Evolutionary conservation across 1,140 invertebrate species (phyloP).

Genomic region (Nasonia giraulti): DNA sequence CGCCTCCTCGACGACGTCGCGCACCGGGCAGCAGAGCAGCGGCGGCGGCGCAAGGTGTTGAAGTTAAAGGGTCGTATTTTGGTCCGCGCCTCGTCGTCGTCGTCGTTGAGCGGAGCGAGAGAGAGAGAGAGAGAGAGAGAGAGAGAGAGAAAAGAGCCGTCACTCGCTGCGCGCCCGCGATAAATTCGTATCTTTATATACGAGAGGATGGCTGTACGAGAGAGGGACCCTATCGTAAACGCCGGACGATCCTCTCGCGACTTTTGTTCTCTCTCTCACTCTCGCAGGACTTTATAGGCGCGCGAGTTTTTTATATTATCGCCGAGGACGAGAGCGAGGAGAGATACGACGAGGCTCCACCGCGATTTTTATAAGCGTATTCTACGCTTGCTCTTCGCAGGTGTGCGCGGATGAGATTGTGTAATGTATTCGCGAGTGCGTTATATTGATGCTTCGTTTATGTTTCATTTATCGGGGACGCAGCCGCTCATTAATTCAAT

Average conservation of each 20-base stretch:
- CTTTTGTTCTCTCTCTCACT: neutral
- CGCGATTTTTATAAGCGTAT: no score
- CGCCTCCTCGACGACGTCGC: neutral
- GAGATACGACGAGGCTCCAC: no score
- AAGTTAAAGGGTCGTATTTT: slow-evolving; percentile 64
- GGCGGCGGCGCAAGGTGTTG: slow-evolving; percentile 60
- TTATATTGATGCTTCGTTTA: neutral
- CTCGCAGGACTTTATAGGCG: neutral
- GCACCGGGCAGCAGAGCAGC: slow-evolving; percentile 42
- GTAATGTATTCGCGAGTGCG: no score
- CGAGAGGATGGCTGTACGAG: neutral
- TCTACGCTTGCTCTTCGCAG: no score
- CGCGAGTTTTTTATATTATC: neutral
- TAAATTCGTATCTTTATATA: slow-evolving; percentile 65
- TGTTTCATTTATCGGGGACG: neutral
- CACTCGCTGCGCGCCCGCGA: slow-evolving; percentile 53
- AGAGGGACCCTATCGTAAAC: slow-evolving; percentile 25
- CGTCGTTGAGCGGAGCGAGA: neutral
- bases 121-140: neutral
- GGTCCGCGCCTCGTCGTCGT: slow-evolving; percentile 43
- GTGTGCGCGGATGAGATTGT: no score
- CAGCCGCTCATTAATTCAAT: no score
- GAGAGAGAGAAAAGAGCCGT: slow-evolving; percentile 41
- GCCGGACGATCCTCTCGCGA: neutral
- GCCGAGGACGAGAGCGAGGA: no score